phyloP scores from a whole-genome alignment of 2,888 invertebrate species.

The Drosophila anceps region DNA sequence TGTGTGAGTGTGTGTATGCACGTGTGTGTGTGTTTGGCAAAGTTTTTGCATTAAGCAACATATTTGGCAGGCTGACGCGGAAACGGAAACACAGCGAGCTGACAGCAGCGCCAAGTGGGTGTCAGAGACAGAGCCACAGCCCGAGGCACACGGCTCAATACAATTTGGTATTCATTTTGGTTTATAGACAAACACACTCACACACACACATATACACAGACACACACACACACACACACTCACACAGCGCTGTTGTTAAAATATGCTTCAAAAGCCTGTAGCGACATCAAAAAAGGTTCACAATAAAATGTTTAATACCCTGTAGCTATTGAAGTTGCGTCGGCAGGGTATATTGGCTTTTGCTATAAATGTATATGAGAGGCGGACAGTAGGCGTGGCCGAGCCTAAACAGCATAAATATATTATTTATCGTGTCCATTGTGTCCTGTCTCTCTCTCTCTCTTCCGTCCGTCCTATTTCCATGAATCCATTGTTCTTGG shows the following conservation, averaged over 20 bases:
- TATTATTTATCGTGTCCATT: neutral
- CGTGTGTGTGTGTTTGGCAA: slow-evolving; percentile 15
- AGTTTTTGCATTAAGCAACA: slow-evolving; percentile 65
- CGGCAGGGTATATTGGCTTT: neutral
- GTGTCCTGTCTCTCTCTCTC: neutral
- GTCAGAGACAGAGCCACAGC: slow-evolving; percentile 1
- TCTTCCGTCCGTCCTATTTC: neutral
- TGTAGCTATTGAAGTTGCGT: neutral
- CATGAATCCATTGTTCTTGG: neutral
- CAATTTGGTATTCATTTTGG: slow-evolving; percentile 47
- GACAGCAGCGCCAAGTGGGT: slow-evolving; percentile 30
- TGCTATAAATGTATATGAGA: neutral
- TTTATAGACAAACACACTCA: slow-evolving; percentile 5
- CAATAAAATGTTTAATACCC: slow-evolving; percentile 55
- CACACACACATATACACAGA: neutral
- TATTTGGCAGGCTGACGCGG: slow-evolving; percentile 43
- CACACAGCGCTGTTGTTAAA: slow-evolving; percentile 24
- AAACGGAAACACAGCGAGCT: slow-evolving; percentile 39
- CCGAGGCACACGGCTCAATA: slow-evolving; percentile 14
- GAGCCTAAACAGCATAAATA: neutral
- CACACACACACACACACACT: neutral
- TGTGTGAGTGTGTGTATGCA: neutral
- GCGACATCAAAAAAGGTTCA: slow-evolving; percentile 52
- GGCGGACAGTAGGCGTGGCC: neutral
- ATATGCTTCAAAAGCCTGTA: slow-evolving; percentile 52